Percentiles rank a stretch among this genome's conserved stretches.
These are phyloP conservation scores for Passer domesticus DNA, from an alignment of 2,113 vertebrate genomes.

Conservation along the genomic window DNA sequence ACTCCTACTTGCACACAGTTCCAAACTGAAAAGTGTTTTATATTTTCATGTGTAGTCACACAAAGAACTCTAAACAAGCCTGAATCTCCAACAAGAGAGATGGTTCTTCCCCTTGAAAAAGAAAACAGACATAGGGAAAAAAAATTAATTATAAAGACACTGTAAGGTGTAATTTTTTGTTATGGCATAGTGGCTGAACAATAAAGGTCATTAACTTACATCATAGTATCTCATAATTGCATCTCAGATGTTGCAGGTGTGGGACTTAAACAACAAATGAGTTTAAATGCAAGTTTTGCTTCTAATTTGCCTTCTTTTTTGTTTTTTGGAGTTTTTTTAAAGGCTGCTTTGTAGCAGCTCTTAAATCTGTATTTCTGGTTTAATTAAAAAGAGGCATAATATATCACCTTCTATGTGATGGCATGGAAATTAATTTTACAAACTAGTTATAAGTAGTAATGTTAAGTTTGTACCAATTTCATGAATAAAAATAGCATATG, in stretches of 20 bases:
- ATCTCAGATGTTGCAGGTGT: accelerated
- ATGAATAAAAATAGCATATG: neutral
- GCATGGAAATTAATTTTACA: neutral
- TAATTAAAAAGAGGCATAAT: neutral
- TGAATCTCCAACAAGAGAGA: neutral
- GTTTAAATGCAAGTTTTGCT: neutral
- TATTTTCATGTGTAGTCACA: neutral
- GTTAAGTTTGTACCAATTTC: neutral
- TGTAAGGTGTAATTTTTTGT: neutral
- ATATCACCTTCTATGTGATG: neutral
- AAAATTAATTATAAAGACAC: neutral
- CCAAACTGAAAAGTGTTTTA: neutral
- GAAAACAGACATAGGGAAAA: neutral
- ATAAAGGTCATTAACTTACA: neutral
- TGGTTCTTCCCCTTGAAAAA: neutral
- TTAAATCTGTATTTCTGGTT: neutral
- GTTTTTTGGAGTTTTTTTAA: neutral
- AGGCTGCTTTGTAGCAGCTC: neutral
- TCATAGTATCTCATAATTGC: neutral
- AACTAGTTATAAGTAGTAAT: neutral
- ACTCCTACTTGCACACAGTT: neutral
- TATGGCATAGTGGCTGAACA: neutral
- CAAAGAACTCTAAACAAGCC: neutral
- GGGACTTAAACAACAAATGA: neutral
- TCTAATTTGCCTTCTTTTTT: neutral